phyloP scores from a whole-genome alignment of 2,888 invertebrate species.

The Hypena proboscidalis region DNA sequence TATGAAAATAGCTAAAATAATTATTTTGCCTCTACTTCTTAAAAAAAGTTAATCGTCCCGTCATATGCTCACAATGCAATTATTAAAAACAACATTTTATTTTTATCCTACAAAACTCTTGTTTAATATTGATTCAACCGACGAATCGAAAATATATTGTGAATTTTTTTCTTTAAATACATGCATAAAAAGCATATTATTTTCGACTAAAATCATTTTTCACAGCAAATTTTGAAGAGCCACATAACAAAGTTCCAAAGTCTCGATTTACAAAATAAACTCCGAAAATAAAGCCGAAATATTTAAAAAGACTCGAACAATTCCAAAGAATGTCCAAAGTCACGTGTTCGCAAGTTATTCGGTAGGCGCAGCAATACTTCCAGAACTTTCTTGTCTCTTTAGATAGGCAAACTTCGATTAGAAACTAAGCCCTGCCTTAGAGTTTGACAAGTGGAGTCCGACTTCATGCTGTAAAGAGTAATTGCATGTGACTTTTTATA shows the following conservation, averaged over 20 bases:
- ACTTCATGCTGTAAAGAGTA: slow-evolving; percentile 42
- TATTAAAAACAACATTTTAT: too few species aligned
- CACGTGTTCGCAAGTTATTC: slow-evolving; percentile 43
- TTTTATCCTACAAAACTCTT: too few species aligned
- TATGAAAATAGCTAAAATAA: too few species aligned
- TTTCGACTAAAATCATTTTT: too few species aligned
- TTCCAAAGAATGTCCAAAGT: slow-evolving; percentile 33
- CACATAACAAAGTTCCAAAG: background rate
- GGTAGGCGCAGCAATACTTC: slow-evolving; percentile 43
- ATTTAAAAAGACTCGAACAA: slow-evolving; percentile 20
- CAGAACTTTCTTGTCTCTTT: slow-evolving; percentile 38
- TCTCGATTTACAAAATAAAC: slow-evolving; percentile 9
- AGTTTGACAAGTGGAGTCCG: slow-evolving; percentile 48
- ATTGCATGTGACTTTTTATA: slow-evolving; percentile 44
- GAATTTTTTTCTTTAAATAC: too few species aligned
- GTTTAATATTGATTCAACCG: too few species aligned
- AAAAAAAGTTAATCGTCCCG: too few species aligned
- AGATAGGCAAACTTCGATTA: slow-evolving; percentile 52
- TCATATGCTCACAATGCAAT: too few species aligned
- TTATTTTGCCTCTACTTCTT: too few species aligned
- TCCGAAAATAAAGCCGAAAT: slow-evolving; percentile 21
- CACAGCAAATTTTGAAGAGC: too few species aligned
- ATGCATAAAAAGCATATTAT: too few species aligned
- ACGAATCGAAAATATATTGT: too few species aligned
- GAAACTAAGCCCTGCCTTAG: slow-evolving; percentile 41